Evolutionary conservation across 1,140 invertebrate genomes (phyloP).

Genomic region (Orius insidiosus): DNA sequence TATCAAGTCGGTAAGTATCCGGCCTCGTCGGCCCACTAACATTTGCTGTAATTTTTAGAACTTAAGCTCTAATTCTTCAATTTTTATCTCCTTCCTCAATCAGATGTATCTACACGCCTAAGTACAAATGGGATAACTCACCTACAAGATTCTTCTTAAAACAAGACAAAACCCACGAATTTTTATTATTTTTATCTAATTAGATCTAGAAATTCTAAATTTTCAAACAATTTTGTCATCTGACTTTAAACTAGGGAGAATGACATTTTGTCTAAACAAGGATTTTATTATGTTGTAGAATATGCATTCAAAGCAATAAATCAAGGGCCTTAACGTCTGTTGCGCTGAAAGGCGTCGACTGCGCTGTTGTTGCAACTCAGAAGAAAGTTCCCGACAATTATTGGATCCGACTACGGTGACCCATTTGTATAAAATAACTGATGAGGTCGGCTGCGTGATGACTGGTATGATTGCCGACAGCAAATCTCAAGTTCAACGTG

Average conservation of each 20-base stretch:
- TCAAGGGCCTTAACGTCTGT: conserved; percentile 97
- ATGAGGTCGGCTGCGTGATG: conserved; percentile 91
- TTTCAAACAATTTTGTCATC: too few species aligned
- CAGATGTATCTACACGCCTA: too few species aligned
- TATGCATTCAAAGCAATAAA: conserved; percentile 99
- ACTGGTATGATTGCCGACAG: conserved; percentile 97
- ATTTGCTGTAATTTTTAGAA: conserved; percentile 9
- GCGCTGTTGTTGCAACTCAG: conserved; percentile 93
- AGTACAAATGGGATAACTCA: too few species aligned
- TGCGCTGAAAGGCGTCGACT: conserved; percentile 76
- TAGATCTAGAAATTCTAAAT: too few species aligned
- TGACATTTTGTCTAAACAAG: too few species aligned
- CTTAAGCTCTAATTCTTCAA: background rate
- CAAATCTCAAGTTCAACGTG: conserved; percentile 90
- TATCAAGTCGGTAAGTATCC: conserved; percentile 89
- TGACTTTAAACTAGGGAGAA: background rate
- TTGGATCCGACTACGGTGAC: conserved; percentile 74
- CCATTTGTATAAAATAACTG: conserved; percentile 87
- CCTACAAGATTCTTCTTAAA: too few species aligned
- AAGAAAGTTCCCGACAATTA: conserved; percentile 71
- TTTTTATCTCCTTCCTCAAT: background rate
- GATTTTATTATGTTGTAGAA: conserved; percentile 43
- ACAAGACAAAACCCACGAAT: too few species aligned
- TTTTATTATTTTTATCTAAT: too few species aligned
- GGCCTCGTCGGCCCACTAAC: too few species aligned